A percentile compares a stretch with the other conserved stretches of the same genome.
Evolutionary conservation across 2,888 invertebrate species (phyloP).

Genomic region (Caenorhabditis afra): DNA sequence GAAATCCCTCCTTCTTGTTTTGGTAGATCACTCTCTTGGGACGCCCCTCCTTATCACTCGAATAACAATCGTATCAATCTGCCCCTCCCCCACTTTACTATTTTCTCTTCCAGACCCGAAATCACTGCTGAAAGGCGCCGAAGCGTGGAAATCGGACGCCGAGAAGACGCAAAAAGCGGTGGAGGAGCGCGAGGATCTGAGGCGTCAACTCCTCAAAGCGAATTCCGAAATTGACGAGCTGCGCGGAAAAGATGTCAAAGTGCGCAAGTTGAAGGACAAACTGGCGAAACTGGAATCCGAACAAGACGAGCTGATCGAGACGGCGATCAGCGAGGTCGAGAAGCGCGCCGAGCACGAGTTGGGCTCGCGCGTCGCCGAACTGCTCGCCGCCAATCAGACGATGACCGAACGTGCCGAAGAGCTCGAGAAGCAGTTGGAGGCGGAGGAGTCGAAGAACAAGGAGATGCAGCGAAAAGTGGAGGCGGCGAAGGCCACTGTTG

Average conservation of each 20-base stretch:
- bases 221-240: conserved; percentile 83
- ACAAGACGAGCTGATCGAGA: conserved; percentile 50
- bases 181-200: conserved; percentile 83
- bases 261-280: conserved; percentile 82
- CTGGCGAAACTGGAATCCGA: conserved; percentile 69
- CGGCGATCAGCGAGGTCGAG: conserved; percentile 43
- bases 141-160: conserved; percentile 82
- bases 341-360: conserved; percentile 58
- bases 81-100: too few species aligned
- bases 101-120: conserved; percentile 81
- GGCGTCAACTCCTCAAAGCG: conserved; percentile 83
- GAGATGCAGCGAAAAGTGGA: conserved; percentile 80
- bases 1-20: too few species aligned
- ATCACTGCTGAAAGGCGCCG: conserved; percentile 82
- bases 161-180: conserved; percentile 82
- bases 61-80: too few species aligned
- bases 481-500: conserved; percentile 58
- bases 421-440: conserved; percentile 63
- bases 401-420: conserved; percentile 55
- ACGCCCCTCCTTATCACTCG: too few species aligned
- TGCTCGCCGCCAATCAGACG: conserved; percentile 45
- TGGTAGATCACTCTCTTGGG: too few species aligned
- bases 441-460: conserved; percentile 70
- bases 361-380: conserved; percentile 52
- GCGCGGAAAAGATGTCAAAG: conserved; percentile 83